Conservation (phyloP, 2,888 invertebrate genomes). For the Yponomeuta cagnagella region DNA sequence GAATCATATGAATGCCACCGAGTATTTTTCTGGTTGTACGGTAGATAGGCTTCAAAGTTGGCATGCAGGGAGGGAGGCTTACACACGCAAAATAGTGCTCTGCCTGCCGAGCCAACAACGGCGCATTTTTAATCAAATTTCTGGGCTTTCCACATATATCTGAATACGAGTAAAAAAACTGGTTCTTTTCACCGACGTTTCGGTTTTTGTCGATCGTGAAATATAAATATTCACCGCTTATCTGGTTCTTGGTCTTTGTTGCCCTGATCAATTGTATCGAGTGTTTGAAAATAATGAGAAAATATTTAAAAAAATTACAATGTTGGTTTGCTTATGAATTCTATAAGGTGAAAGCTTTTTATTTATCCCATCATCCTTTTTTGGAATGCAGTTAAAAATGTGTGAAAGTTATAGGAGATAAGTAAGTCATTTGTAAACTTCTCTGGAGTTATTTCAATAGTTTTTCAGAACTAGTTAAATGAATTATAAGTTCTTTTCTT, state of each 20-base stretch:
- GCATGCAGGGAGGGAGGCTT: conserved; percentile 23
- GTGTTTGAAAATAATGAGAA: too few relatives aligned
- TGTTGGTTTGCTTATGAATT: too few relatives aligned
- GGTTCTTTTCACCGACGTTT: conserved; percentile 39
- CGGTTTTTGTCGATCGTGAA: background rate
- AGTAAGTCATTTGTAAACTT: too few relatives aligned
- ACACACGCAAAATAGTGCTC: conserved; percentile 29
- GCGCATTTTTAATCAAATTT: conserved; percentile 63
- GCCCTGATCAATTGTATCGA: background rate
- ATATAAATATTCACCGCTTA: background rate
- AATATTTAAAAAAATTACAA: too few relatives aligned
- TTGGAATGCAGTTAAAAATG: too few relatives aligned
- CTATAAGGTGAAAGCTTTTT: too few relatives aligned
- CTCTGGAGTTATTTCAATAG: too few relatives aligned
- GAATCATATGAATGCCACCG: conserved; percentile 11
- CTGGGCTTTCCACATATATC: conserved; percentile 58
- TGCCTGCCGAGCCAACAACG: conserved; percentile 25
- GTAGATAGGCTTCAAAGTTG: conserved; percentile 28
- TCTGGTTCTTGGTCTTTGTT: conserved; percentile 26
- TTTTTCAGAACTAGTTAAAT: too few relatives aligned
- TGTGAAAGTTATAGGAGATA: too few relatives aligned
- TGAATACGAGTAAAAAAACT: conserved; percentile 31
- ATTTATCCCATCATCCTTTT: too few relatives aligned
- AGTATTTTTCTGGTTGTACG: conserved; percentile 9
- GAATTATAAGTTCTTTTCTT: too few relatives aligned